Percentiles rank a stretch among this genome's conserved stretches.
These are phyloP conservation scores for Galbula dea DNA, from an alignment of 2,113 vertebrate species.

Conservation along the genomic window DNA sequence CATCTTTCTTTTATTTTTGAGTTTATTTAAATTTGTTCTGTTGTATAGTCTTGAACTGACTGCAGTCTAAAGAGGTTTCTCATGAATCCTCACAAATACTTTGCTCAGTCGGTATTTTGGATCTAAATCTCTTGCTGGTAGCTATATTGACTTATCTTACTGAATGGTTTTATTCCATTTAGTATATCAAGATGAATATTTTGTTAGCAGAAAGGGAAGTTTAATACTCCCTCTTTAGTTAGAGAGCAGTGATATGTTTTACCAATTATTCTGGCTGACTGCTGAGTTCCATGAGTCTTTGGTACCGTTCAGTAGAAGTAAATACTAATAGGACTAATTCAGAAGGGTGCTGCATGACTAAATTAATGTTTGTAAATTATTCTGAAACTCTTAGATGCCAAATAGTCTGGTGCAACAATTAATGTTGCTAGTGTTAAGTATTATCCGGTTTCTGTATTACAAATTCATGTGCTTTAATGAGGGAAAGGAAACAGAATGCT, in stretches of 20 bases:
- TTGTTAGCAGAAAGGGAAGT: neutral
- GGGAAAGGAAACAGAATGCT: neutral
- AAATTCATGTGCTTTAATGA: neutral
- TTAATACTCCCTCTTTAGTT: neutral
- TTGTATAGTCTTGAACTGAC: neutral
- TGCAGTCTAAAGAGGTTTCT: neutral
- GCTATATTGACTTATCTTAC: neutral
- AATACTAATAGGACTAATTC: neutral
- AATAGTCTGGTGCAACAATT: neutral
- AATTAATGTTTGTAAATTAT: neutral
- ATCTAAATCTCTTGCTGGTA: neutral
- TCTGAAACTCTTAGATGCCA: neutral
- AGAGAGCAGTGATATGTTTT: neutral
- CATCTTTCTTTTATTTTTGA: neutral
- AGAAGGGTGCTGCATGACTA: neutral
- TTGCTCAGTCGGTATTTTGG: neutral
- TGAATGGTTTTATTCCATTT: neutral
- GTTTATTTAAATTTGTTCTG: neutral
- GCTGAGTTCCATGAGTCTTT: neutral
- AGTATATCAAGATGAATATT: neutral
- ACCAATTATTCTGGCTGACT: neutral
- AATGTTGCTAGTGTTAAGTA: neutral
- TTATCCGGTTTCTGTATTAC: neutral
- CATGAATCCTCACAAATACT: neutral
- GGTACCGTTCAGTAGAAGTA: neutral